These are phyloP conservation scores for Carposina sasakii DNA, from an alignment of 1,140 invertebrate species.

Conservation along the genomic window DNA sequence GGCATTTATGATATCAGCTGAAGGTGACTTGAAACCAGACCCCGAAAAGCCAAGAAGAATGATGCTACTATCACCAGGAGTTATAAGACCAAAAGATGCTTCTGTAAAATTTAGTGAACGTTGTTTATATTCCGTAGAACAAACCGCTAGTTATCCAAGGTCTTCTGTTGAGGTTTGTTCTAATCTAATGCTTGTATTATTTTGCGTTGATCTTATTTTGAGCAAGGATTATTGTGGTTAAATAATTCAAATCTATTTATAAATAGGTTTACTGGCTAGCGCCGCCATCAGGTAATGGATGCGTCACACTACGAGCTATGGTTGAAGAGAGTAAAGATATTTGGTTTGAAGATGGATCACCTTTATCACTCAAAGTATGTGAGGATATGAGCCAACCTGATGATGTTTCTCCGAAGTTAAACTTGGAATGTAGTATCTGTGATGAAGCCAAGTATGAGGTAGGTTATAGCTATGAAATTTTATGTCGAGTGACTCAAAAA, in stretches of 20 bases:
- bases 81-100: constrained; percentile 36
- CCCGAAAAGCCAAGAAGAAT: constrained; percentile 44
- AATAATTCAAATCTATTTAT: background rate
- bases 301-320: constrained; percentile 54
- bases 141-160: constrained; percentile 37
- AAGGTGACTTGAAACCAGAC: constrained; percentile 48
- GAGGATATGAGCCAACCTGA: constrained; percentile 56
- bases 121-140: constrained; percentile 54
- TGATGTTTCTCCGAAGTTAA: constrained; percentile 46
- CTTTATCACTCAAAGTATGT: constrained; percentile 41
- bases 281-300: constrained; percentile 48
- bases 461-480: background rate
- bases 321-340: constrained; percentile 49
- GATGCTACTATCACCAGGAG: constrained; percentile 40
- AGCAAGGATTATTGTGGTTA: background rate
- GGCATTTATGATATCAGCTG: constrained; percentile 56
- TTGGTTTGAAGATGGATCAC: constrained; percentile 54
- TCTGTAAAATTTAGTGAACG: constrained; percentile 40
- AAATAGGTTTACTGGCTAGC: constrained; percentile 58
- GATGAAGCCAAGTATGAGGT: constrained; percentile 66
- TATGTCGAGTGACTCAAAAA: background rate
- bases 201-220: constrained; percentile 3
- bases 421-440: constrained; percentile 51
- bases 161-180: constrained; percentile 44
- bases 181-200: background rate